Base-by-base conservation (phyloP, 2,888 invertebrate genomes). In the Spilarctia lutea region DNA sequence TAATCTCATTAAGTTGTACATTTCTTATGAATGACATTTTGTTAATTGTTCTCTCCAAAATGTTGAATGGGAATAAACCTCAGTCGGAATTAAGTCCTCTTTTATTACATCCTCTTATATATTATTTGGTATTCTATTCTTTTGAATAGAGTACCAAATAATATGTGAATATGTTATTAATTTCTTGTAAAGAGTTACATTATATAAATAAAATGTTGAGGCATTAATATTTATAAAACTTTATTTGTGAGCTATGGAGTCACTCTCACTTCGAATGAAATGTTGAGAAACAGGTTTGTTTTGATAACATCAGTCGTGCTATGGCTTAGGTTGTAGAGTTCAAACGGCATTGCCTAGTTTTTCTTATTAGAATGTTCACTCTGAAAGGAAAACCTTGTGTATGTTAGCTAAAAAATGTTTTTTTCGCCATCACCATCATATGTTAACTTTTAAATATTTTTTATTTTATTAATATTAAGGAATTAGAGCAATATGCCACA, bases 231-330 rank as follows among this genome's bases (percentile, higher is more conserved):
- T 60, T 27, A n/a, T 13, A 60, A 8, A 60, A 60, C 16, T 13
- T 30, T 30, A 30, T 13, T 30, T 30, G 30, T 63, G 16, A 63
- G 18, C 30, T 63, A 7, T 63, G 6, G 6, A 30, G 30, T 63
- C 27, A 63, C 63, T 63, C 63, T 63, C 30, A 63, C 27, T 63
- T 30, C 27, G 60, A 63, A 30, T 18, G 30, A 68, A 68, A 68
- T 68, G 30, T 68, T 68, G 68, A 68, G 4, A 24, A 68, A 68
- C 45, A 45, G 68, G 68, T 68, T 68, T 18, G 30, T 48, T 30
- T 68, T 68, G 68, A 48, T 68, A 20, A 48, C 48, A 68, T 11
- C 68, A 48, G 48, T 48, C 48, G 6, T 68, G 27, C 27, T 1
- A 45, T 4, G 27, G 27, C 30, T 48, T 13, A 30, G 45, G 67